A percentile compares a stretch with the other conserved stretches of the same genome.
Evolutionary conservation across 2,797 vertebrate genomes (phyloP).

Genomic region (Synaphobranchus kaupii): DNA sequence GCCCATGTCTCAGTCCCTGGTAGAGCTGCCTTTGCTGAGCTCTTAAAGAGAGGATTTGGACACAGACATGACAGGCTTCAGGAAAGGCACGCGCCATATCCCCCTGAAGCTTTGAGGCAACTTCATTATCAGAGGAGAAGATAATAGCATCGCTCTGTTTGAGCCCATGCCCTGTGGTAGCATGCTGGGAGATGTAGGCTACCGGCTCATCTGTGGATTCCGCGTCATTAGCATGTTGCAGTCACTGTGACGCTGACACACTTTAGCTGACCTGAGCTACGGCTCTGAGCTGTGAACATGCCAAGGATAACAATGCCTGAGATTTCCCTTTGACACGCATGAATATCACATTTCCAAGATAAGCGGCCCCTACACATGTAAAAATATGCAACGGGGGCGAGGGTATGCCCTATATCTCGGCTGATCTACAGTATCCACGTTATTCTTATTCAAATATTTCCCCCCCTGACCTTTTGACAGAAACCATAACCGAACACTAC

Average conservation of each 20-base stretch:
- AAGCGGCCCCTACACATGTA: not conserved
- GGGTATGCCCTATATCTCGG: not conserved
- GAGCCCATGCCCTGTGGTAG: not conserved
- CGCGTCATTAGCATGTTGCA: slow-evolving; percentile 9
- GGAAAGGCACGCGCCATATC: not conserved
- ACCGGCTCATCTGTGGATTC: slow-evolving; percentile 1
- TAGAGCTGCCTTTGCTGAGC: not conserved
- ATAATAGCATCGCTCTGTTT: not conserved
- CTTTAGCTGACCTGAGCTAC: not conserved
- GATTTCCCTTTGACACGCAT: not conserved
- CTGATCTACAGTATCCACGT: not conserved
- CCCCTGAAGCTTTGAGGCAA: not conserved
- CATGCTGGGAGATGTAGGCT: not conserved
- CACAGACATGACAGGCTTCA: slow-evolving; percentile 12
- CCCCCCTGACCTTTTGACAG: not conserved
- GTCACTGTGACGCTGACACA: slow-evolving; percentile 2
- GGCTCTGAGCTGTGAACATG: not conserved
- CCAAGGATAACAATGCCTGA: not conserved
- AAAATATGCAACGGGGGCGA: not conserved
- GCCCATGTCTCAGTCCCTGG: not conserved
- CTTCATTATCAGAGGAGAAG: not conserved
- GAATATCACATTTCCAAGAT: not conserved
- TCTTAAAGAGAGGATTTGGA: not conserved
- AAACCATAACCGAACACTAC: not conserved
- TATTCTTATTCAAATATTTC: slow-evolving; percentile 5